These are phyloP conservation scores for Siniperca obscura DNA, from an alignment of 2,797 vertebrate species.

Conservation along the genomic window DNA sequence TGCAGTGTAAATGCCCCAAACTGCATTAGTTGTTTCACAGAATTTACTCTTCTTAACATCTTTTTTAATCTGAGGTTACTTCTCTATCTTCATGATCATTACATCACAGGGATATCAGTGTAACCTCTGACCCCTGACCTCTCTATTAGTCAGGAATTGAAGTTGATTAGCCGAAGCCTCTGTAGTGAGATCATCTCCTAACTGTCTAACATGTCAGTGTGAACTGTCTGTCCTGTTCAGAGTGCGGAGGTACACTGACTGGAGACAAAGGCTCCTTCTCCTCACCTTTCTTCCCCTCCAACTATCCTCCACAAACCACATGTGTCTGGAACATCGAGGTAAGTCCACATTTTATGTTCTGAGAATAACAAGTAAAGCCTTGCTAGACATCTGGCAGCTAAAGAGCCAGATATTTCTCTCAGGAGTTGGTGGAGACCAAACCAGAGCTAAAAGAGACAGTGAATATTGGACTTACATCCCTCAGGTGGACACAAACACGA, in stretches of 20 bases:
- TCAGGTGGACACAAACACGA: too few species aligned
- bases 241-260: constrained; percentile 85
- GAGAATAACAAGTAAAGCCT: background rate
- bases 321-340: constrained; percentile 93
- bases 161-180: background rate
- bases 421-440: too few species aligned
- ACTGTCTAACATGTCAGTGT: background rate
- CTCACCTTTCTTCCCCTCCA: constrained; percentile 90
- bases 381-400: too few species aligned
- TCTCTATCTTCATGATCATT: too few species aligned
- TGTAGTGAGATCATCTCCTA: background rate
- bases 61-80: too few species aligned
- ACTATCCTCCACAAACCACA: constrained; percentile 87
- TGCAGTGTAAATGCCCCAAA: too few species aligned
- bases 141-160: background rate
- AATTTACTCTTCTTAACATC: too few species aligned
- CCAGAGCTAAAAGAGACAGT: too few species aligned
- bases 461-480: too few species aligned
- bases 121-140: background rate
- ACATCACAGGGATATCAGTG: background rate
- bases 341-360: background rate
- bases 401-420: too few species aligned
- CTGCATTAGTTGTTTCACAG: too few species aligned
- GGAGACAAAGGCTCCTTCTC: constrained; percentile 83
- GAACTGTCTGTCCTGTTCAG: constrained; percentile 70